Conservation (phyloP, 2,888 invertebrate species). For the Thecocarcelia acutangulata region DNA sequence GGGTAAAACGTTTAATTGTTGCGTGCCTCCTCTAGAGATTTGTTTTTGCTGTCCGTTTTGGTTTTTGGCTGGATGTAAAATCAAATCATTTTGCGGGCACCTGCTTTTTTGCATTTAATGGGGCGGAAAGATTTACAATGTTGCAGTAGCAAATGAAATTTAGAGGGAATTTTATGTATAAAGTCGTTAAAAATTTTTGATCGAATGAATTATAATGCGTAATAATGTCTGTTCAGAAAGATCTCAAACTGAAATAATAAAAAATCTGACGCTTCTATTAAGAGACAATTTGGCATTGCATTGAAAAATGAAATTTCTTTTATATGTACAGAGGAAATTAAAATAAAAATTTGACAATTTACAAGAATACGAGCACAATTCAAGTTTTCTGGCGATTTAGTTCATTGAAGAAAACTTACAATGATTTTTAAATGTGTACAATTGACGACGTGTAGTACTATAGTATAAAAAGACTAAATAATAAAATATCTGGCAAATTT, state of each 20-base stretch:
- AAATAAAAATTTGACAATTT: no score
- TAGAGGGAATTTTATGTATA: conserved; percentile 12
- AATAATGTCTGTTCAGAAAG: neutral
- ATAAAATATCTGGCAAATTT: no score
- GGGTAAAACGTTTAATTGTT: conserved; percentile 68
- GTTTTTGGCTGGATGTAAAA: conserved; percentile 48
- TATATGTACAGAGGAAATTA: no score
- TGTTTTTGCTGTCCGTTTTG: neutral
- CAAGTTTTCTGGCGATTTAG: no score
- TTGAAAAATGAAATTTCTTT: neutral
- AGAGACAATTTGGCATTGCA: neutral
- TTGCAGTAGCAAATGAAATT: conserved; percentile 39
- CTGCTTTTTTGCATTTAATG: conserved; percentile 59
- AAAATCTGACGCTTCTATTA: no score
- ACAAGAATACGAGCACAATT: no score
- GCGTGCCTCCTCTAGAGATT: conserved; percentile 25
- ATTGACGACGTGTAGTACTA: no score
- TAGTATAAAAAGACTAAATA: no score
- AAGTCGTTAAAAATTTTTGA: conserved; percentile 2
- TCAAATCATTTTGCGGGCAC: conserved; percentile 59
- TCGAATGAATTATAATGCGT: conserved; percentile 12
- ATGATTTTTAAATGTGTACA: no score
- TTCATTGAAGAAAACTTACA: no score
- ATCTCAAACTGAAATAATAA: no score
- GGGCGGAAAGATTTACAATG: conserved; percentile 52